Evolutionary conservation across 2,888 invertebrate species (phyloP), one percentile per base, ranked within the genome.

Genomic region (Alentia gelatinosa): DNA sequence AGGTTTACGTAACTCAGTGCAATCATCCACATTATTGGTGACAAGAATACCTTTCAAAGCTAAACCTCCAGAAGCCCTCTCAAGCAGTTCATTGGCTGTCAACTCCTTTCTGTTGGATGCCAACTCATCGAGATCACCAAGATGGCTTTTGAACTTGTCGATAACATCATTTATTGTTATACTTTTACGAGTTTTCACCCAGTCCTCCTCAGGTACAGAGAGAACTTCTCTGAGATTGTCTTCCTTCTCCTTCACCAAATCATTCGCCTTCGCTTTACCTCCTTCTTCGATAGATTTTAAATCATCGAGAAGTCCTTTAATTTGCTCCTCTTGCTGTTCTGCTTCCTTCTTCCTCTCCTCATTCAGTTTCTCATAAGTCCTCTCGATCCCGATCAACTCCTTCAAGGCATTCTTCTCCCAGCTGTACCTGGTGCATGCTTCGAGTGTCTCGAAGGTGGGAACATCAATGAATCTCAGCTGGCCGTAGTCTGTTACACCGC

Each of bases 41-140:
- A 79, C 39, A 4, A 79, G 79, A 7, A 79, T 79, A 19, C 79
- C 79, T 39, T 79, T 79, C 79, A 79, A 23, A 15, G 79, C 79
- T n/a, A 79, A 39, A 7, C 79, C 79, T 37, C 79, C 79, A 37
- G 79, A 79, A 9, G 79, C 79, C 39, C n/a, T 35, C 37, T 79
- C 79, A 1, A 79, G 79, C 79, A 79, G 37, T 39, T 79, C 79
- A 79, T 39, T 37, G 1, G 39, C 35, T 23, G 79, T 37, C 79
- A 79, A 37, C 37, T 79, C 79, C 19, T 39, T 19, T 35, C 39
- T 35, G 3, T 33, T 39, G 3, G 79, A 79, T 19, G 39, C 0
- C 15, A 35, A 4, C 15, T 37, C 15, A 15, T 79, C 39, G 1
- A 79, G 35, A 12, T 79, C 39, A 35, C 37, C 79, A 33, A 79